Conservation (phyloP, 2,888 invertebrate species). For the Amphipyra berbera region DNA sequence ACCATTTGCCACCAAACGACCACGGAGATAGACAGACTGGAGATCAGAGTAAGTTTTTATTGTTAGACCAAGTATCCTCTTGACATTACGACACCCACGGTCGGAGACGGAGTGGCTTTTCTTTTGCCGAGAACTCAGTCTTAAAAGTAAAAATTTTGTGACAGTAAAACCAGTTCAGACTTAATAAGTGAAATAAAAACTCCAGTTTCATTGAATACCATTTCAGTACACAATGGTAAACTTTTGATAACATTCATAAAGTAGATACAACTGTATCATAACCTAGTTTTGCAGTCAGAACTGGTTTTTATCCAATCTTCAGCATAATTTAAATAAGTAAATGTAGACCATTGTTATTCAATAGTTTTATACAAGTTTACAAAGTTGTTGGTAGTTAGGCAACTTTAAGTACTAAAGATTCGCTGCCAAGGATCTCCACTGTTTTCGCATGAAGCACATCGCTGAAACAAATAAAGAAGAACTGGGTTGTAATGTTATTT, state of each 20-base stretch:
- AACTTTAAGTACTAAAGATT: slow-evolving; percentile 81
- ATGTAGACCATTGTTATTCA: slow-evolving; percentile 29
- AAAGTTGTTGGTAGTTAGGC: slow-evolving; percentile 43
- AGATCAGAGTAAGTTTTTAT: no score
- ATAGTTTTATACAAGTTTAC: slow-evolving; percentile 34
- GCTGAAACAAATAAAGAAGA: slow-evolving; percentile 71
- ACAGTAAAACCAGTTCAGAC: background rate
- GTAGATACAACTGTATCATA: slow-evolving; percentile 17
- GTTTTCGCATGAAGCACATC: slow-evolving; percentile 71
- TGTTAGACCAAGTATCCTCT: no score
- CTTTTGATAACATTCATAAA: slow-evolving; percentile 27
- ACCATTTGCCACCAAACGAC: no score
- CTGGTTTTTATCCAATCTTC: slow-evolving; percentile 16
- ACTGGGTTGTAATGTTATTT: slow-evolving; percentile 25
- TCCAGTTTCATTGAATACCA: background rate
- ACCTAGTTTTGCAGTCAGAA: slow-evolving; percentile 17
- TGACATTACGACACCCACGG: no score
- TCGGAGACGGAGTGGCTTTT: no score
- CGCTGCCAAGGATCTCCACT: slow-evolving; percentile 75
- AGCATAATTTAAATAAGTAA: slow-evolving; percentile 28
- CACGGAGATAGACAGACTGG: no score
- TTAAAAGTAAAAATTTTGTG: no score
- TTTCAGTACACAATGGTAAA: slow-evolving; percentile 14
- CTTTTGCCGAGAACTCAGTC: no score
- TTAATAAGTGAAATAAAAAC: background rate